Evolutionary conservation across 2,113 vertebrate genomes (phyloP).

Genomic region (Silurus asotus): DNA sequence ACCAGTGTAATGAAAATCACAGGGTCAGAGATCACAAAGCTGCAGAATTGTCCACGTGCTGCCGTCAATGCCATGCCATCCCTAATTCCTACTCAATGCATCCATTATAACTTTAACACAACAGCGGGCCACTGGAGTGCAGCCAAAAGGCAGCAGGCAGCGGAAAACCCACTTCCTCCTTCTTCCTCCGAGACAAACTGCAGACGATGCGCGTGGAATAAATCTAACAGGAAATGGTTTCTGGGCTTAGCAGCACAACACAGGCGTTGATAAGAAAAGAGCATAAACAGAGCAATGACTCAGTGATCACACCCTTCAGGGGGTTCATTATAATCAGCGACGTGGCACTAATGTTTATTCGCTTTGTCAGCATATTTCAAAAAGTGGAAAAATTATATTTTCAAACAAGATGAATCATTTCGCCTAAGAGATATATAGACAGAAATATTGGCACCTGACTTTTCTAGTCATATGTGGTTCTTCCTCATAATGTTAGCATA

Average conservation of each 20-base stretch:
- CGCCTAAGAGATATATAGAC: background rate
- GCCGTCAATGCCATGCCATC: conserved; percentile 18
- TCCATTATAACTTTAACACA: conserved; percentile 51
- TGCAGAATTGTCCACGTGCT: background rate
- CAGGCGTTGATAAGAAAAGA: background rate
- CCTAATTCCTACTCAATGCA: conserved; percentile 40
- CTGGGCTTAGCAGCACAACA: conserved; percentile 6
- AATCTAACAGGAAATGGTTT: conserved; percentile 39
- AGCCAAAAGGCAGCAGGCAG: conserved; percentile 42
- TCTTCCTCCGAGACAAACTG: conserved; percentile 19
- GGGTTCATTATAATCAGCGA: background rate
- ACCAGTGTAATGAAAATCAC: background rate
- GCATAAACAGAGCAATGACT: background rate
- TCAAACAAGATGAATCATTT: background rate
- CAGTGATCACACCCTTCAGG: background rate
- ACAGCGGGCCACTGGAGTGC: conserved; percentile 34
- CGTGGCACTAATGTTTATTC: background rate
- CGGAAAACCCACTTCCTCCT: conserved; percentile 37
- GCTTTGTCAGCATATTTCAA: background rate
- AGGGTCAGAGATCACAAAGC: background rate
- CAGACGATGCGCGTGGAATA: conserved; percentile 36
- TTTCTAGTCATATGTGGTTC: too few species aligned
- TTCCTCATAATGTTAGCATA: too few species aligned
- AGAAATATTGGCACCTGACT: too few species aligned
- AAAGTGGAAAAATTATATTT: background rate